Evolutionary conservation across 2,888 invertebrate species (phyloP).

Genomic region (Tortricodes alternella): DNA sequence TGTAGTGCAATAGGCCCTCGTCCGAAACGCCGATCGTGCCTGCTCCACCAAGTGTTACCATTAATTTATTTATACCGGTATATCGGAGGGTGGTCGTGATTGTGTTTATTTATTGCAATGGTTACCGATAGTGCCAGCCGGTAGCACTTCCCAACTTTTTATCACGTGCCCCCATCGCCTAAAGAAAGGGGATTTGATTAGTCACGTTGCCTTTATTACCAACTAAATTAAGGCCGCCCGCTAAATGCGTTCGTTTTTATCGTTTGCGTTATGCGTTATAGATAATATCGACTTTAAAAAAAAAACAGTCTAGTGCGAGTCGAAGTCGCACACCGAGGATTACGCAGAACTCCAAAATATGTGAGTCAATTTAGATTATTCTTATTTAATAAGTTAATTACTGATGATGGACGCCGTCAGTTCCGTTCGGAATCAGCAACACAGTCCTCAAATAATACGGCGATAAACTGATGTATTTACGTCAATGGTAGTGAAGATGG

Average conservation of each 20-base stretch:
- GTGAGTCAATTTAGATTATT: too few species aligned
- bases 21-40: conserved; percentile 52
- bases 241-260: not conserved
- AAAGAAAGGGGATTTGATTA: conserved; percentile 22
- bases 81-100: conserved; percentile 39
- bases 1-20: conserved; percentile 58
- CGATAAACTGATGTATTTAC: too few species aligned
- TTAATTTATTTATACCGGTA: conserved; percentile 61
- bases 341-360: too few species aligned
- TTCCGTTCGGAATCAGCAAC: too few species aligned
- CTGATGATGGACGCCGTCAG: too few species aligned
- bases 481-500: too few species aligned
- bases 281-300: not conserved
- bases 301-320: too few species aligned
- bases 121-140: conserved; percentile 58
- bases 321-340: too few species aligned
- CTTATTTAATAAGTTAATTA: too few species aligned
- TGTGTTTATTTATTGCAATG: conserved; percentile 51
- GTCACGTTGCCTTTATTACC: conserved; percentile 3
- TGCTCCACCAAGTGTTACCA: conserved; percentile 68
- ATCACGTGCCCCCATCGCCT: conserved; percentile 25
- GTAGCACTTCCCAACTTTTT: conserved; percentile 30
- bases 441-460: too few species aligned
- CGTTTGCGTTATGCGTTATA: not conserved
- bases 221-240: conserved; percentile 2